These are phyloP conservation scores for Notechis scutatus DNA, from an alignment of 2,113 vertebrate species.

Conservation along the genomic window DNA sequence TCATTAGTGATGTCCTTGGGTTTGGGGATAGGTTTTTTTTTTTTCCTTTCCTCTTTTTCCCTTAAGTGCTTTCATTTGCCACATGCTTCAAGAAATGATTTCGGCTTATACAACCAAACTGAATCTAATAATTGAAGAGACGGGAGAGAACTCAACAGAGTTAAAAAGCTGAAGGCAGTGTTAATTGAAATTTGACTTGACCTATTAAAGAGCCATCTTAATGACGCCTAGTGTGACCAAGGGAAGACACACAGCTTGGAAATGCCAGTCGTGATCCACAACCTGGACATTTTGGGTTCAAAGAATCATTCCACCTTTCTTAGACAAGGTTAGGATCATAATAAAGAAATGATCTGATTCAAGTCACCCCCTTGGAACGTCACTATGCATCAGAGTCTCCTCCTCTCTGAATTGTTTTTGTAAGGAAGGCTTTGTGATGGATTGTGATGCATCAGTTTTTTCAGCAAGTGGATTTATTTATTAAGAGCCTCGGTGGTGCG, in stretches of 20 bases:
- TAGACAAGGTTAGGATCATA: neutral
- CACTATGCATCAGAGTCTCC: neutral
- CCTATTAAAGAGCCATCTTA: neutral
- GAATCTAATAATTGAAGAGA: slow-evolving; percentile 19
- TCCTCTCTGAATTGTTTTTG: neutral
- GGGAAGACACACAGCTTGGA: neutral
- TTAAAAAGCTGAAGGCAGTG: slow-evolving; percentile 6
- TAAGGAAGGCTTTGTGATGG: neutral
- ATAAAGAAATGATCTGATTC: neutral
- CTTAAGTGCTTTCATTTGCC: slow-evolving; percentile 34
- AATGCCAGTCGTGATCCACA: neutral
- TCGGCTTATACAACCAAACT: slow-evolving; percentile 39
- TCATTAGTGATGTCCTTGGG: slow-evolving; percentile 23
- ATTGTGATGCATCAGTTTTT: neutral
- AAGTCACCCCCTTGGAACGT: neutral
- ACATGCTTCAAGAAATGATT: slow-evolving; percentile 21
- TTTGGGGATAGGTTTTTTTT: neutral
- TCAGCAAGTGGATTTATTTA: neutral
- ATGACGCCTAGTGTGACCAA: neutral
- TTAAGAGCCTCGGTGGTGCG: no score
- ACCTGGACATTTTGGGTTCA: neutral
- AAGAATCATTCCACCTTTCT: neutral
- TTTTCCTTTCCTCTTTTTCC: slow-evolving; percentile 18
- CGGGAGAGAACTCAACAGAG: accelerated
- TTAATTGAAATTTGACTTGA: slow-evolving; percentile 14